Evolutionary conservation across 2,888 invertebrate species (phyloP).

Genomic region (Polydrusus pterygomalis): DNA sequence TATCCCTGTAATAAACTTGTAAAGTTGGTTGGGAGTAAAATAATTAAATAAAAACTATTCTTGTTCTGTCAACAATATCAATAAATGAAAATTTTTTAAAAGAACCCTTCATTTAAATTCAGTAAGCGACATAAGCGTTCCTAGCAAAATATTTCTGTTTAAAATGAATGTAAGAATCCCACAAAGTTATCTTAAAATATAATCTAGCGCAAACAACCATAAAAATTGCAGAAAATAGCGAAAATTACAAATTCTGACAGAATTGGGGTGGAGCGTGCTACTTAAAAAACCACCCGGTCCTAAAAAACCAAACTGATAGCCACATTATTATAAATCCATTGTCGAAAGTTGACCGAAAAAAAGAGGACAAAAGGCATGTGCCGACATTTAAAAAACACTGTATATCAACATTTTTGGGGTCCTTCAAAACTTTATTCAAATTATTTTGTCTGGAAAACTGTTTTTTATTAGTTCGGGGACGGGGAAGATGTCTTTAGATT

Average conservation of each 20-base stretch:
- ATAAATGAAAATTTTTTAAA: too few species aligned
- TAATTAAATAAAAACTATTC: too few species aligned
- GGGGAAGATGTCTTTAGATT: conserved; percentile 33
- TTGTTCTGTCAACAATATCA: too few species aligned
- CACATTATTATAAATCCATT: conserved; percentile 48
- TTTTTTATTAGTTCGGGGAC: conserved; percentile 36
- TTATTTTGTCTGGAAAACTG: conserved; percentile 43
- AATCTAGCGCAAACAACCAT: conserved; percentile 22
- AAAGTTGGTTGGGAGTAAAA: too few species aligned
- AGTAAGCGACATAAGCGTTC: too few species aligned
- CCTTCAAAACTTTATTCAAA: conserved; percentile 42
- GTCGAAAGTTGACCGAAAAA: conserved; percentile 40
- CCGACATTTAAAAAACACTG: conserved; percentile 43
- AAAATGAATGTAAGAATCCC: too few species aligned
- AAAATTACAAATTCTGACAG: conserved; percentile 33
- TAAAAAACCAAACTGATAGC: conserved; percentile 57
- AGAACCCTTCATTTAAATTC: too few species aligned
- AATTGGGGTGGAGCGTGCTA: conserved; percentile 58
- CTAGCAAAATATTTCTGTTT: too few species aligned
- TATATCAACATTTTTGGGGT: conserved; percentile 33
- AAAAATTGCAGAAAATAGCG: conserved; percentile 20
- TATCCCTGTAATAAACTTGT: too few species aligned
- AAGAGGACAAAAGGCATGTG: conserved; percentile 45
- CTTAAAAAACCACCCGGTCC: conserved; percentile 60
- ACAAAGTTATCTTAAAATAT: conserved; percentile 7